Conservation (phyloP, 2,113 vertebrate genomes). For the Rutilus rutilus region DNA sequence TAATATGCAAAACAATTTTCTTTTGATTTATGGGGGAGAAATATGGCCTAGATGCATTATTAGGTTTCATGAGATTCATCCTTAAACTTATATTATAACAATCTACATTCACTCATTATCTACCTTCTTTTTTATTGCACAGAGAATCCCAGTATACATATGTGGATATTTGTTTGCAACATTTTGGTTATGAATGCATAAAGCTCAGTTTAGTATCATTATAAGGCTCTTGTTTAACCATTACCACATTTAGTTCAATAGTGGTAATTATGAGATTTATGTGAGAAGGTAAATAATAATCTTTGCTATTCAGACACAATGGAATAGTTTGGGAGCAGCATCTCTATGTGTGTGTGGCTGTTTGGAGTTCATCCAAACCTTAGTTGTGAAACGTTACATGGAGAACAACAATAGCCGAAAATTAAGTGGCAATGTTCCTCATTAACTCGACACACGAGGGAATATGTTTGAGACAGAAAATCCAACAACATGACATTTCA, state of each 20-base stretch:
- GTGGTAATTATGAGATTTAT: not conserved
- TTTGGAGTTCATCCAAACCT: conserved; percentile 23
- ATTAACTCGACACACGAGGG: not conserved
- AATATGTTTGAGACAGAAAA: not conserved
- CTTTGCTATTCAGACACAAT: not conserved
- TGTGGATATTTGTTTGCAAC: not conserved
- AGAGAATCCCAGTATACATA: not conserved
- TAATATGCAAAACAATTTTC: too few relatives aligned
- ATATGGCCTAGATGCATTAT: not conserved
- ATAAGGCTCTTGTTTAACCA: not conserved
- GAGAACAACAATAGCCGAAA: conserved; percentile 14
- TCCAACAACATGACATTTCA: conserved; percentile 30
- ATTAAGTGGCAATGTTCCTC: not conserved
- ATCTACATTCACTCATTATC: not conserved
- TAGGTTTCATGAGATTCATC: not conserved
- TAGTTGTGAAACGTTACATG: not conserved
- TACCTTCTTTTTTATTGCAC: not conserved
- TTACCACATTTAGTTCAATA: not conserved
- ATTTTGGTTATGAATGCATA: not conserved
- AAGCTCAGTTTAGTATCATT: not conserved
- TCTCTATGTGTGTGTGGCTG: not conserved
- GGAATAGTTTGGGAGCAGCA: not conserved
- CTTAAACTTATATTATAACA: not conserved
- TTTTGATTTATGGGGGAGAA: not conserved
- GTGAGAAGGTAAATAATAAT: conserved; percentile 7